Conservation (phyloP, 2,888 invertebrate species). For the Actias luna region DNA sequence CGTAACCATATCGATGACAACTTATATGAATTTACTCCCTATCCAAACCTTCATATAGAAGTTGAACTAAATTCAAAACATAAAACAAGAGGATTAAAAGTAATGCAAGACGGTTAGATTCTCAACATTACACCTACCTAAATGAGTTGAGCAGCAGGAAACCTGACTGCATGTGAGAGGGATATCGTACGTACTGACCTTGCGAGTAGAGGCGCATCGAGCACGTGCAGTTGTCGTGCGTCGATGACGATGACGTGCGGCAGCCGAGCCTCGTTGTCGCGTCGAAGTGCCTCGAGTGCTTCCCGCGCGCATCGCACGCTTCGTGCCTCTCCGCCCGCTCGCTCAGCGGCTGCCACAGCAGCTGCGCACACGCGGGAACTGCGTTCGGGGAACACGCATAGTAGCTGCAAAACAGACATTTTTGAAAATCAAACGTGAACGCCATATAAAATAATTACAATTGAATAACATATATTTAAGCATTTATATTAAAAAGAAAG, state of each 20-base stretch:
- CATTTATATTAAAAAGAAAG: too few relatives aligned
- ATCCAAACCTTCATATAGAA: too few relatives aligned
- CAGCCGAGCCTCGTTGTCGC: slow-evolving; percentile 78
- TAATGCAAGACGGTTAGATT: too few relatives aligned
- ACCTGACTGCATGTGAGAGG: not conserved
- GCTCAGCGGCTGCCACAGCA: slow-evolving; percentile 81
- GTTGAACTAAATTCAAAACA: too few relatives aligned
- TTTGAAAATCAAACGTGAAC: too few relatives aligned
- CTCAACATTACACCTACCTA: too few relatives aligned
- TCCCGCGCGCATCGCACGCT: slow-evolving; percentile 80
- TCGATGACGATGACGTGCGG: slow-evolving; percentile 85
- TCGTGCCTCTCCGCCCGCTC: slow-evolving; percentile 83
- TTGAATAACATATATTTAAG: too few relatives aligned
- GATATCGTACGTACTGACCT: slow-evolving; percentile 66
- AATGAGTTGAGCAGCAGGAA: too few relatives aligned
- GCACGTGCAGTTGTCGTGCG: slow-evolving; percentile 78
- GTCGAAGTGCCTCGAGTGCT: slow-evolving; percentile 75
- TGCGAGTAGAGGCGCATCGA: slow-evolving; percentile 84
- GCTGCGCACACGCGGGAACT: slow-evolving; percentile 86
- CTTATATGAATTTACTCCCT: too few relatives aligned
- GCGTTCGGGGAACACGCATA: slow-evolving; percentile 86
- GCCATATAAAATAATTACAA: too few relatives aligned
- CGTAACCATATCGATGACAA: too few relatives aligned
- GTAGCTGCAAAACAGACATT: slow-evolving; percentile 79
- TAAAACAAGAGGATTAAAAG: too few relatives aligned